Evolutionary conservation across 1,140 invertebrate genomes (phyloP).

Genomic region (Potamilus streckersoni): DNA sequence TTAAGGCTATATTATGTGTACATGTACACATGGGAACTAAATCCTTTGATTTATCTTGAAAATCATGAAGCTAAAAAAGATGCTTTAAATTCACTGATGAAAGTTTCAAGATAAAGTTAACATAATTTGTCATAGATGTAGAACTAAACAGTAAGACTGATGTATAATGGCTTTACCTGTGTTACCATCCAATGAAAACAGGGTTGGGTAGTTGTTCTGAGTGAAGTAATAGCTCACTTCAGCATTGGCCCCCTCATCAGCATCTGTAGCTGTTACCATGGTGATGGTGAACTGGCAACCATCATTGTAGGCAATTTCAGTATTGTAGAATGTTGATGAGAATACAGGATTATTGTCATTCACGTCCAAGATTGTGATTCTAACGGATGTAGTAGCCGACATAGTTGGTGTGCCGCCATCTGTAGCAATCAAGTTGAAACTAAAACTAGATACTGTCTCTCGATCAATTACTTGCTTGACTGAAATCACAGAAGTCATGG

Average conservation of each 20-base stretch:
- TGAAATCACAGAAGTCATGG: slow-evolving; percentile 81
- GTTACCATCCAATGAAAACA: slow-evolving; percentile 36
- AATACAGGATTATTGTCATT: slow-evolving; percentile 39
- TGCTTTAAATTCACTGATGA: too few relatives aligned
- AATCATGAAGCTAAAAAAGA: too few relatives aligned
- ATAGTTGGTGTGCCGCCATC: slow-evolving; percentile 34
- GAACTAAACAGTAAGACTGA: too few relatives aligned
- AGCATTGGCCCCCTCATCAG: slow-evolving; percentile 48
- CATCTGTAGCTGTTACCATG: slow-evolving; percentile 45
- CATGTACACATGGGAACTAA: too few relatives aligned
- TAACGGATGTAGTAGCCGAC: slow-evolving; percentile 32
- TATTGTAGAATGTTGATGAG: slow-evolving; percentile 48
- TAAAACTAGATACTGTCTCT: slow-evolving; percentile 83
- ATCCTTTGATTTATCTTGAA: too few relatives aligned
- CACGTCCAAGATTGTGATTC: slow-evolving; percentile 31
- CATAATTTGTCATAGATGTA: too few relatives aligned
- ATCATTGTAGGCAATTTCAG: slow-evolving; percentile 44
- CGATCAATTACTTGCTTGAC: slow-evolving; percentile 80
- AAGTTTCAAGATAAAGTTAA: too few relatives aligned
- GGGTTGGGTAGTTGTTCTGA: slow-evolving; percentile 25
- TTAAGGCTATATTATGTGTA: too few relatives aligned
- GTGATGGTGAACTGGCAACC: slow-evolving; percentile 36
- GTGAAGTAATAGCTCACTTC: slow-evolving; percentile 40
- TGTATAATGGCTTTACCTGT: slow-evolving; percentile 26
- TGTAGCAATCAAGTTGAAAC: slow-evolving; percentile 84